Conservation (phyloP, 2,888 invertebrate genomes). For the Acheta domesticus region DNA sequence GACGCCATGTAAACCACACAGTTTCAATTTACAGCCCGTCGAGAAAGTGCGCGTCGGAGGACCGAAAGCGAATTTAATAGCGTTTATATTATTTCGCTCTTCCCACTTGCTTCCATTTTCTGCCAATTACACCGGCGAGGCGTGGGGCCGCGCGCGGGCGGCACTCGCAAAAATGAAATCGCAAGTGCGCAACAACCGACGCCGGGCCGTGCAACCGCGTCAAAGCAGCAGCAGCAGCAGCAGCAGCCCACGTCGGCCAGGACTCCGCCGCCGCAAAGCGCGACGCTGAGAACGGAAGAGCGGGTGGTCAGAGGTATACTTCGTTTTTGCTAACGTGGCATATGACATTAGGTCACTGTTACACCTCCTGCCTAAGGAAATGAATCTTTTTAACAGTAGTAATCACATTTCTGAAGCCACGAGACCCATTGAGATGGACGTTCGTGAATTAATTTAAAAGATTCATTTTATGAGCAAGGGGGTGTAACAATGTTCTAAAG, state of each 20-base stretch:
- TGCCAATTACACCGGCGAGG: neutral
- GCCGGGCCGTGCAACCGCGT: neutral
- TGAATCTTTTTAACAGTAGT: too few species aligned
- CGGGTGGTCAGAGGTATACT: too few species aligned
- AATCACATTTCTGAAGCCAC: too few species aligned
- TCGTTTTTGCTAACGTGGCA: too few species aligned
- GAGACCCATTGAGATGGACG: too few species aligned
- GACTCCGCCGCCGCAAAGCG: neutral
- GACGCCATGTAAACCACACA: neutral
- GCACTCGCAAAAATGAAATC: slow-evolving; percentile 10
- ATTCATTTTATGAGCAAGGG: too few species aligned
- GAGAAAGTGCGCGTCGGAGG: neutral
- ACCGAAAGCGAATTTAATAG: neutral
- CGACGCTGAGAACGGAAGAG: neutral
- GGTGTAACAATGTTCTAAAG: too few species aligned
- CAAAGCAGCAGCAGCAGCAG: neutral
- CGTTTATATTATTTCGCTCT: neutral
- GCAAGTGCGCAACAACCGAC: neutral
- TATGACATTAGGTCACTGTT: too few species aligned
- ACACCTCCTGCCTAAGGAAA: too few species aligned
- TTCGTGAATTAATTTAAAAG: too few species aligned
- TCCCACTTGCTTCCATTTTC: neutral
- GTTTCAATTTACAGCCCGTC: neutral
- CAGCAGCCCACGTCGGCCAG: neutral
- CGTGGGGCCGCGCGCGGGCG: neutral